Evolutionary conservation across 1,140 invertebrate species (phyloP).

Genomic region (Neuroterus valhalla): DNA sequence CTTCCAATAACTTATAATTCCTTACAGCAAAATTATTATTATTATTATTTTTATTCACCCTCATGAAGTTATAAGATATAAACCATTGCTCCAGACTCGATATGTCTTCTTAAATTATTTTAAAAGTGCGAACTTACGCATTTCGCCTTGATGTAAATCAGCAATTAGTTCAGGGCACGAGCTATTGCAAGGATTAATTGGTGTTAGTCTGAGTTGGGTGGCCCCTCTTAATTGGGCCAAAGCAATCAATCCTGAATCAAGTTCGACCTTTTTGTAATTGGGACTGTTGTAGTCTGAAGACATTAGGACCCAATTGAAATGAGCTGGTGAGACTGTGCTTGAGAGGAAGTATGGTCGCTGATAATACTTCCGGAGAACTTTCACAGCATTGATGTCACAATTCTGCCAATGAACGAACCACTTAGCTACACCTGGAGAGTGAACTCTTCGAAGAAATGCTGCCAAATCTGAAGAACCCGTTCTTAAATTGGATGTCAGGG

Average conservation of each 20-base stretch:
- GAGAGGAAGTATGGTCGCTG: constrained; percentile 86
- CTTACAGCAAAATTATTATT: too few species aligned
- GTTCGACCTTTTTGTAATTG: constrained; percentile 83
- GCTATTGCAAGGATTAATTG: constrained; percentile 82
- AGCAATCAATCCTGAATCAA: constrained; percentile 82
- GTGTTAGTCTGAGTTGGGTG: constrained; percentile 79
- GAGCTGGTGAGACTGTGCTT: constrained; percentile 82
- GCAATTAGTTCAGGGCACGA: constrained; percentile 81
- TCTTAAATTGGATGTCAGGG: constrained; percentile 82
- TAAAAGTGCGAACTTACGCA: constrained; percentile 75
- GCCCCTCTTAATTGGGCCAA: constrained; percentile 84
- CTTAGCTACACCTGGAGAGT: constrained; percentile 80
- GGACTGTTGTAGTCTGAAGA: constrained; percentile 85
- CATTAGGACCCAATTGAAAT: constrained; percentile 88
- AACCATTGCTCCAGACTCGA: too few species aligned
- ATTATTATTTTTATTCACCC: too few species aligned
- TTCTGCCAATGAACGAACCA: constrained; percentile 93
- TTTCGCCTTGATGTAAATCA: constrained; percentile 82
- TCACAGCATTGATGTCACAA: constrained; percentile 86
- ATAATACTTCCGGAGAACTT: constrained; percentile 82
- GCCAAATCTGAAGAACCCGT: constrained; percentile 80
- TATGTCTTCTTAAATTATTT: background rate
- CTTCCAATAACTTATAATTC: too few species aligned
- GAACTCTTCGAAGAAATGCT: constrained; percentile 80
- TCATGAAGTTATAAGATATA: too few species aligned